These are phyloP conservation scores for Drosophila austrosaltans DNA, from an alignment of 2,888 invertebrate genomes.

Conservation along the genomic window DNA sequence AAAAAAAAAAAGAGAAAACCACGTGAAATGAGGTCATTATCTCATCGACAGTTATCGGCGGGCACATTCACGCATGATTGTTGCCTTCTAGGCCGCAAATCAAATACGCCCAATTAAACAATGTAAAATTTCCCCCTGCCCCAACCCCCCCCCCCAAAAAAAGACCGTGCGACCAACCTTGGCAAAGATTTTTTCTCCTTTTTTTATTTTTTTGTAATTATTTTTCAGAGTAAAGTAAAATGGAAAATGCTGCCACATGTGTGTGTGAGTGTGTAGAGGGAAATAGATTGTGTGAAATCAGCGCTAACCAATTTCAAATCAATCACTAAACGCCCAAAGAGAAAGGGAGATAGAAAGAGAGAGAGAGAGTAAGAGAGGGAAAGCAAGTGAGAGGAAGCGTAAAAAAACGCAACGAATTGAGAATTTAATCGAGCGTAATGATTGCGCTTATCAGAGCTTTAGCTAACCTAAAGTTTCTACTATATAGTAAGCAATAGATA, in stretches of 20 bases:
- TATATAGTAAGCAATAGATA: constrained; percentile 21
- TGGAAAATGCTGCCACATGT: constrained; percentile 8
- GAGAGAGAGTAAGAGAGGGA: not conserved
- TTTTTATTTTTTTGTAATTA: constrained; percentile 51
- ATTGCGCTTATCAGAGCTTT: constrained; percentile 68
- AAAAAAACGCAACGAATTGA: constrained; percentile 46
- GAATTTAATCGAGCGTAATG: constrained; percentile 74
- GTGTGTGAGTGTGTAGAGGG: constrained; percentile 31
- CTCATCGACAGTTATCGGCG: constrained; percentile 49
- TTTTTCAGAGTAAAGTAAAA: constrained; percentile 45
- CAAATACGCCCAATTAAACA: constrained; percentile 73
- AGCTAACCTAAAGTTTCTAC: constrained; percentile 22
- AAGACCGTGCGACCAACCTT: constrained; percentile 28
- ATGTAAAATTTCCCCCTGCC: constrained; percentile 38
- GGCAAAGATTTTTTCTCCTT: constrained; percentile 39
- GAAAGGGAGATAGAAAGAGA: constrained; percentile 7
- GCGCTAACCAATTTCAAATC: constrained; percentile 76
- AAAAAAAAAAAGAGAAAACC: not conserved
- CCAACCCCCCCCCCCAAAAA: not conserved
- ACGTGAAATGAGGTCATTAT: constrained; percentile 41
- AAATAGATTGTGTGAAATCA: constrained; percentile 74
- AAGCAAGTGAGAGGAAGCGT: not conserved
- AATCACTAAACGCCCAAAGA: constrained; percentile 51
- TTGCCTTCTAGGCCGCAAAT: constrained; percentile 67
- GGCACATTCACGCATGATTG: constrained; percentile 55